Conservation (phyloP, 2,113 vertebrate genomes). For the Symphodus melops region DNA sequence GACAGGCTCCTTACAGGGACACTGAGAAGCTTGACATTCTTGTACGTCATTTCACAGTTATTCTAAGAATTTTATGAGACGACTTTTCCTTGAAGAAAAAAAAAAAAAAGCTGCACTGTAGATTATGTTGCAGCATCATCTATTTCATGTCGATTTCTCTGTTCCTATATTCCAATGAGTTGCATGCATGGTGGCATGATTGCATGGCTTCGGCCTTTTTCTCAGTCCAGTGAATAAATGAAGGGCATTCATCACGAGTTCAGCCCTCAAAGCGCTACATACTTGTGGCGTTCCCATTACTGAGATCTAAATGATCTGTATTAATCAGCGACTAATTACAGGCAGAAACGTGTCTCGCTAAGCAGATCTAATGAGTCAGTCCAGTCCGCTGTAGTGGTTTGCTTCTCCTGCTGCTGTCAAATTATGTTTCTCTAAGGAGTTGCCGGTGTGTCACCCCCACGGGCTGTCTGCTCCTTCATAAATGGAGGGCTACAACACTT, state of each 20-base stretch:
- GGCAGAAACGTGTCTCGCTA: conserved; percentile 59
- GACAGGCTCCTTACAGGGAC: conserved; percentile 49
- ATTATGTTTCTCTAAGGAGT: conserved; percentile 57
- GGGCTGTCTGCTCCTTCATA: conserved; percentile 43
- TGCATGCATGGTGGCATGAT: conserved; percentile 10
- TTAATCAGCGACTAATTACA: conserved; percentile 71
- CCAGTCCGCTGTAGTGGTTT: conserved; percentile 38
- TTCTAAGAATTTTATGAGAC: conserved; percentile 31
- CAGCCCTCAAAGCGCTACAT: not conserved
- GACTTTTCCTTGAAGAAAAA: conserved; percentile 28
- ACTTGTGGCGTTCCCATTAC: conserved; percentile 37
- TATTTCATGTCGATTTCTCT: conserved; percentile 10
- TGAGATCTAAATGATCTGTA: conserved; percentile 55
- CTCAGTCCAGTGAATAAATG: conserved; percentile 37
- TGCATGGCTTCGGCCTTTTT: conserved; percentile 3
- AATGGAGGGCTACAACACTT: not conserved
- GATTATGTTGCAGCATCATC: not conserved
- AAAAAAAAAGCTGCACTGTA: conserved; percentile 17
- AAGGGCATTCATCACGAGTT: conserved; percentile 39
- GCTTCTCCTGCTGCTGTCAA: conserved; percentile 47
- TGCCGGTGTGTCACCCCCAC: conserved; percentile 49
- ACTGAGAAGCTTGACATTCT: conserved; percentile 22
- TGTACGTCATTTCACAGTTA: conserved; percentile 32
- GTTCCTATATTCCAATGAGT: conserved; percentile 25
- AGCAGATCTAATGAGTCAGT: conserved; percentile 70